phyloP scores from a whole-genome alignment of 2,888 invertebrate genomes.

The Campoplex nolae region DNA sequence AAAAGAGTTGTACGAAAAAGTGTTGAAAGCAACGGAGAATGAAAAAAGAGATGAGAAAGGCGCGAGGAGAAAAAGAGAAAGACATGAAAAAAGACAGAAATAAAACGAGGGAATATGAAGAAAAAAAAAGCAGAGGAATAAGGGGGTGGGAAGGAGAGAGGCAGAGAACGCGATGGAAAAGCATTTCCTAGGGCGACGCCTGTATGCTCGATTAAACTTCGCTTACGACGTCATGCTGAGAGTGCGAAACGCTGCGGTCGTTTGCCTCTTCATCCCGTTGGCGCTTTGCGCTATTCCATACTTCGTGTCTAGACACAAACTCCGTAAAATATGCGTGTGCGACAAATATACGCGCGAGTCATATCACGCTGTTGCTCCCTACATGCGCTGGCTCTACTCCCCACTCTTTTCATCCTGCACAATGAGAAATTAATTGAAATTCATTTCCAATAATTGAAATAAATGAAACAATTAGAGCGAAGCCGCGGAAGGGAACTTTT shows the following conservation, averaged over 20 bases:
- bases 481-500: not conserved
- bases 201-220: constrained; percentile 67
- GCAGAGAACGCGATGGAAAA: constrained; percentile 15
- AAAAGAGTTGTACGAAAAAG: constrained; percentile 31
- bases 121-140: not conserved
- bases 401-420: not conserved
- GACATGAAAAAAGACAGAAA: not conserved
- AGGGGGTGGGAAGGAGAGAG: no score
- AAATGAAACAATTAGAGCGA: not conserved
- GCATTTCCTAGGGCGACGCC: constrained; percentile 59
- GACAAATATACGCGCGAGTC: constrained; percentile 33
- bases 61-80: not conserved
- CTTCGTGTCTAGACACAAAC: constrained; percentile 37
- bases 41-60: not conserved
- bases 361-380: constrained; percentile 6
- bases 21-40: constrained; percentile 16
- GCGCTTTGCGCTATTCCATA: constrained; percentile 25
- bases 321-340: constrained; percentile 51
- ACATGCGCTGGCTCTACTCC: not conserved
- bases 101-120: not conserved
- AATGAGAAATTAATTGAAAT: constrained; percentile 65
- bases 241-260: constrained; percentile 61
- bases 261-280: constrained; percentile 47
- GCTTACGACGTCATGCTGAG: constrained; percentile 63
- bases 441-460: constrained; percentile 39